These are phyloP conservation scores for Trogon melanurus DNA, from an alignment of 2,113 vertebrate genomes.

Conservation along the genomic window DNA sequence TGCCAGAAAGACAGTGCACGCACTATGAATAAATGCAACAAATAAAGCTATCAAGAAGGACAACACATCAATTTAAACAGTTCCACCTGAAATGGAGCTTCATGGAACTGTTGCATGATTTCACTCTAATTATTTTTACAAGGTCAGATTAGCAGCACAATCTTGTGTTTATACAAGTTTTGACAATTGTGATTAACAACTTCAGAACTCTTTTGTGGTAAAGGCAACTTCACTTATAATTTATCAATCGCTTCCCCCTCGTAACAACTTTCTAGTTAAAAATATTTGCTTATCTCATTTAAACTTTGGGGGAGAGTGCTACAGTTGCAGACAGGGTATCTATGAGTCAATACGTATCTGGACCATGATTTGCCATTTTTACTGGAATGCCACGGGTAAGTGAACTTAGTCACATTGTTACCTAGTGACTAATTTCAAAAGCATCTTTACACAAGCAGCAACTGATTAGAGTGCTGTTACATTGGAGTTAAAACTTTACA, in stretches of 20 bases:
- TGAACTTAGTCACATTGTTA: constrained; percentile 51
- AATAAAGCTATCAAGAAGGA: neutral
- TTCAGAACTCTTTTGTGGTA: neutral
- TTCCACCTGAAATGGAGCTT: neutral
- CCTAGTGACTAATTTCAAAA: constrained; percentile 51
- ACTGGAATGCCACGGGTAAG: constrained; percentile 1
- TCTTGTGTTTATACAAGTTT: neutral
- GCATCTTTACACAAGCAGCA: constrained; percentile 36
- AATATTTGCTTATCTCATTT: constrained; percentile 1
- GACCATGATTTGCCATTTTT: constrained; percentile 34
- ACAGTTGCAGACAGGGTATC: neutral
- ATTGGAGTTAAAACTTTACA: constrained; percentile 29
- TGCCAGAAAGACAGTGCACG: neutral
- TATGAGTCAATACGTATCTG: neutral
- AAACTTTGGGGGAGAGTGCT: neutral
- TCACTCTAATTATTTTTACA: neutral
- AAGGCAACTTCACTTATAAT: neutral
- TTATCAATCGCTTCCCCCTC: neutral
- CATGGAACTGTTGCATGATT: neutral
- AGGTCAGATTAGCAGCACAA: neutral
- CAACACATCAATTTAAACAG: neutral
- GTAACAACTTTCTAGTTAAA: neutral
- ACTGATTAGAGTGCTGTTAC: constrained; percentile 47
- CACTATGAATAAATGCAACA: neutral
- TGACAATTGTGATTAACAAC: neutral